phyloP scores from a whole-genome alignment of 1,140 invertebrate species.

The Hypothenemus hampei region DNA sequence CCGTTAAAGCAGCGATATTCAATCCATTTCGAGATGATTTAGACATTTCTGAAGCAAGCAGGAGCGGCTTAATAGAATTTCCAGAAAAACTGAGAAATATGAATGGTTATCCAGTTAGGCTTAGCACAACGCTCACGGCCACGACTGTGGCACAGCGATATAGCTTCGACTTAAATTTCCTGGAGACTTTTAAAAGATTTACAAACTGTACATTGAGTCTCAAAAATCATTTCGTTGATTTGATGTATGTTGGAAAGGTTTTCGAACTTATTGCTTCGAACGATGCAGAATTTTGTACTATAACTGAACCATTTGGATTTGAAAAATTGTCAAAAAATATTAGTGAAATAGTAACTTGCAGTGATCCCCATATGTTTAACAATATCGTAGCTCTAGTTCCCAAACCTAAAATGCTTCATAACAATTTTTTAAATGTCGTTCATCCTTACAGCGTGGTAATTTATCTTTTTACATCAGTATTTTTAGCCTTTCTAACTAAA shows the following conservation, averaged over 20 bases:
- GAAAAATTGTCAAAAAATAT: background rate
- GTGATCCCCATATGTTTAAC: slow-evolving; percentile 8
- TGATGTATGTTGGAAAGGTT: background rate
- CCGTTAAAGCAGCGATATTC: background rate
- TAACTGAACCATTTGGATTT: background rate
- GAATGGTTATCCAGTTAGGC: slow-evolving; percentile 6
- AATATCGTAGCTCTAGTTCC: slow-evolving; percentile 6
- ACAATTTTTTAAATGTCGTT: too few species aligned
- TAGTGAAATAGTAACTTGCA: background rate
- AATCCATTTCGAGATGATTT: slow-evolving; percentile 1
- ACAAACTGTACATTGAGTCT: background rate
- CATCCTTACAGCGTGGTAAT: too few species aligned
- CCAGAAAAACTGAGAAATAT: slow-evolving; percentile 9
- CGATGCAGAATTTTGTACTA: slow-evolving; percentile 1
- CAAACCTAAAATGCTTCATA: background rate
- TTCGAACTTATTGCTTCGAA: background rate
- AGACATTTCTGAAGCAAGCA: background rate
- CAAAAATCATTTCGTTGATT: background rate
- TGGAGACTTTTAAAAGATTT: background rate
- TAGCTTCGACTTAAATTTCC: slow-evolving; percentile 4
- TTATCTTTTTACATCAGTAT: too few species aligned
- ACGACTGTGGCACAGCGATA: background rate
- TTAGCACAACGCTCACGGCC: background rate
- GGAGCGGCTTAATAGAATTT: slow-evolving; percentile 6
- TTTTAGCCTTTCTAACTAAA: too few species aligned